Conservation (phyloP, 2,113 vertebrate species). For the Cichladusa arquata region DNA sequence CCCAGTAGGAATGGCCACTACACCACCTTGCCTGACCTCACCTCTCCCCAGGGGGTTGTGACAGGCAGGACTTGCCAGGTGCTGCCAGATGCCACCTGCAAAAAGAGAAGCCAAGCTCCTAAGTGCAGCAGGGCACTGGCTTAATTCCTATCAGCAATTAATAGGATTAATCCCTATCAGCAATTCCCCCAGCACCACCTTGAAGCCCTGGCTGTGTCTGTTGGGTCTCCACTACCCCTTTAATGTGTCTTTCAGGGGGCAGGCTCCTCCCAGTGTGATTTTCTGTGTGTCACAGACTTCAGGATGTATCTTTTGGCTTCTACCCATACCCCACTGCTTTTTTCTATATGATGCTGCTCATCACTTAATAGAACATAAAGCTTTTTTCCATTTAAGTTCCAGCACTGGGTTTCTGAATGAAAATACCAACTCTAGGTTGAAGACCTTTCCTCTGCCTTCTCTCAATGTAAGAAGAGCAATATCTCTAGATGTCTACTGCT, state of each 20-base stretch:
- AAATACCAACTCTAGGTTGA: neutral
- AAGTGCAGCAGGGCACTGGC: neutral
- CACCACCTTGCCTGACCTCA: neutral
- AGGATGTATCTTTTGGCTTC: neutral
- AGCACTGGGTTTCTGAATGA: neutral
- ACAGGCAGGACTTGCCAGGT: neutral
- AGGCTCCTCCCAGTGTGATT: no score
- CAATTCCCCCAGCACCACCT: neutral
- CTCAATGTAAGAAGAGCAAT: neutral
- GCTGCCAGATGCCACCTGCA: neutral
- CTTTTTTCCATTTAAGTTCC: neutral
- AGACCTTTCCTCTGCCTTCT: neutral
- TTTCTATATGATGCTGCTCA: neutral
- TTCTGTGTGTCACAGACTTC: neutral
- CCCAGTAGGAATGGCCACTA: neutral
- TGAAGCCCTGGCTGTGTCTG: neutral
- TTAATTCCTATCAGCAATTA: neutral
- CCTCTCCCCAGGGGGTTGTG: fast-evolving
- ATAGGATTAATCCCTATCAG: neutral
- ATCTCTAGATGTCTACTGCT: neutral
- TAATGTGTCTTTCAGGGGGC: neutral
- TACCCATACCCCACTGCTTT: neutral
- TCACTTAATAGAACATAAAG: neutral
- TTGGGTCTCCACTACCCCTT: neutral
- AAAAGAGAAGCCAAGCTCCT: neutral